phyloP scores from a whole-genome alignment of 2,797 vertebrate genomes.

The Arctocebus calabarensis region DNA sequence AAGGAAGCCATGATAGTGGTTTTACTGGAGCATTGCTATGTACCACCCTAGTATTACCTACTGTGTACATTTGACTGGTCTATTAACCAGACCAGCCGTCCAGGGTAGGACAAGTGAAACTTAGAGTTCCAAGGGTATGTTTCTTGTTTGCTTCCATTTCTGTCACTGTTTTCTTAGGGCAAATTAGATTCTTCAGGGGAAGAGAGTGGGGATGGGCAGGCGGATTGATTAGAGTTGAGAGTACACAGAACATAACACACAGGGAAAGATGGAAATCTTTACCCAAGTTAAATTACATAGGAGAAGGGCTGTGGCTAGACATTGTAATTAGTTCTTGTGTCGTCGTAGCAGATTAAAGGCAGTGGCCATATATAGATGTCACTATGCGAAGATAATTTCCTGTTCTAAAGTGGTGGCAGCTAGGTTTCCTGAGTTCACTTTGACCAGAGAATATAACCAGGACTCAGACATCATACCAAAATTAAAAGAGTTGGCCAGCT shows the following conservation, averaged over 20 bases:
- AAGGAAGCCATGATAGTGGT: background rate
- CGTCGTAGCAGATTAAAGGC: slow-evolving; percentile 16
- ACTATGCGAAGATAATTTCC: slow-evolving; percentile 18
- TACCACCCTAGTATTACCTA: background rate
- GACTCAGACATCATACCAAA: background rate
- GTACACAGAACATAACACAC: background rate
- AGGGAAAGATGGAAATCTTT: background rate
- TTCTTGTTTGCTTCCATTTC: slow-evolving; percentile 38
- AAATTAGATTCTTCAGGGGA: background rate
- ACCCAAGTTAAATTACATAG: background rate
- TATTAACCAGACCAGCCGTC: background rate
- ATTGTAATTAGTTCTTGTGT: background rate
- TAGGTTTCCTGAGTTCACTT: slow-evolving; percentile 42
- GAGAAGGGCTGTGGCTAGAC: slow-evolving; percentile 4
- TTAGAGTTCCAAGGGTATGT: background rate
- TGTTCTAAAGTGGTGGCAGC: background rate
- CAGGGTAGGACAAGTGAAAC: background rate
- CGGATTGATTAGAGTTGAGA: background rate
- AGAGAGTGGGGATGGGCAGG: background rate
- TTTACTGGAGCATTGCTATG: background rate
- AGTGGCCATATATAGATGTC: background rate
- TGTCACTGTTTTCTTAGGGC: background rate
- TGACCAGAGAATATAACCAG: background rate
- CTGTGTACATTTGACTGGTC: background rate
- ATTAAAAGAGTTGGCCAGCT: background rate